Evolutionary conservation across 53 echinoderm and acorn worm species (phyloP), one percentile per base, ranked within the genome.

Genomic region (Mesocentrotus franciscanus): DNA sequence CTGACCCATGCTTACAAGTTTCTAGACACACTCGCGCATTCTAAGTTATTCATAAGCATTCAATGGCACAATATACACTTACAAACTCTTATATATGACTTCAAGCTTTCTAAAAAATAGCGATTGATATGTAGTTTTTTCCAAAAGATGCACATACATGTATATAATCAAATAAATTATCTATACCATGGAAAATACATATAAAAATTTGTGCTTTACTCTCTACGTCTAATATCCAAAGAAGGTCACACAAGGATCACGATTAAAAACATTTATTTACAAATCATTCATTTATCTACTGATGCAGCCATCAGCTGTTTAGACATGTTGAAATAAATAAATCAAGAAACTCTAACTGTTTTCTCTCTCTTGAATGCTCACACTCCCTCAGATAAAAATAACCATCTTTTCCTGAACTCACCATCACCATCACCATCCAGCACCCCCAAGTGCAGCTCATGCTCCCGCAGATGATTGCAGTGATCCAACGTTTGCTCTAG

Each of bases 151-250:
- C 61, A 66, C 66, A 33, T 64, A 64, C 66, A 30, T 64, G 36
- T 91, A 66, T 58, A 66, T 39, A 91, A 18, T 91, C 39, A 61
- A 91, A 91, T 91, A 91, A 91, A 62, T 91, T 91, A 91, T 91
- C 87, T 91, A 61, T 91, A 33, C 22, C 66, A 91, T 91, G 91
- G 91, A 91, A 91, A 91, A 91, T 91, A 91, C 91, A 91, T 91
- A 64, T 91, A 91, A 91, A 90, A 91, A 91, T 91, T 91, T 91
- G 91, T 91, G 91, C 91, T 91, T 33, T 91, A 64, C 66, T 66
- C 20, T 36, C 61, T 64, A 64, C 34, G 12, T 61, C 91, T 91
- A 91, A 35, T 66, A 15, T 66, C 22, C 36, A 61, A 91, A 64
- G 33, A 66, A 35, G 35, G 91, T 66, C 91, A 66, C 64, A 64